These are phyloP conservation scores for Cyclophora punctaria DNA, from an alignment of 2,888 invertebrate species.

Conservation along the genomic window DNA sequence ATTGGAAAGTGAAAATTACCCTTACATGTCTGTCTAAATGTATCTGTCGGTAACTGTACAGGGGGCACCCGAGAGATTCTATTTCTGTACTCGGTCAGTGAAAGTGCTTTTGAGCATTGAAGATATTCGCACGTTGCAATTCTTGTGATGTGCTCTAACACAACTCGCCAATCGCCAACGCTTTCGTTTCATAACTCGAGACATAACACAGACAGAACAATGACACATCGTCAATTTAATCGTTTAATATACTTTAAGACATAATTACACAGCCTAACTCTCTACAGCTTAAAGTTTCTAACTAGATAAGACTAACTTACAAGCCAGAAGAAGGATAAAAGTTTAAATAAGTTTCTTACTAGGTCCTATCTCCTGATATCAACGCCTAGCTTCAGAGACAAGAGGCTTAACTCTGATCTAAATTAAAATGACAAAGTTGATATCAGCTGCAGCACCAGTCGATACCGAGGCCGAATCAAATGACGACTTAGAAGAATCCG, in stretches of 20 bases:
- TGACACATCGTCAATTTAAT: background rate
- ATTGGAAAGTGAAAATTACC: constrained; percentile 48
- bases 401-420: too few species aligned
- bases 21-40: constrained; percentile 6
- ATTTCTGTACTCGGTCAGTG: constrained; percentile 21
- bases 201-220: background rate
- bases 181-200: too few species aligned
- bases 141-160: background rate
- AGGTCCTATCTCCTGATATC: too few species aligned
- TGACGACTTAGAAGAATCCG: constrained; percentile 8
- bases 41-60: background rate
- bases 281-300: too few species aligned
- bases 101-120: constrained; percentile 24
- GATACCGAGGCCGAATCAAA: constrained; percentile 8
- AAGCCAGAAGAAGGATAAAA: too few species aligned
- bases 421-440: background rate
- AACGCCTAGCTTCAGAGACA: too few species aligned
- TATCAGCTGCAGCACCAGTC: constrained; percentile 1
- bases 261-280: too few species aligned
- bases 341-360: too few species aligned
- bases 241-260: too few species aligned
- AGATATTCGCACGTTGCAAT: constrained; percentile 10
- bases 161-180: background rate
- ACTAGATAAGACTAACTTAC: too few species aligned
- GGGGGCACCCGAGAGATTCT: constrained; percentile 5